Evolutionary conservation across 2,113 vertebrate genomes (phyloP).

Genomic region (Scolopax mira): DNA sequence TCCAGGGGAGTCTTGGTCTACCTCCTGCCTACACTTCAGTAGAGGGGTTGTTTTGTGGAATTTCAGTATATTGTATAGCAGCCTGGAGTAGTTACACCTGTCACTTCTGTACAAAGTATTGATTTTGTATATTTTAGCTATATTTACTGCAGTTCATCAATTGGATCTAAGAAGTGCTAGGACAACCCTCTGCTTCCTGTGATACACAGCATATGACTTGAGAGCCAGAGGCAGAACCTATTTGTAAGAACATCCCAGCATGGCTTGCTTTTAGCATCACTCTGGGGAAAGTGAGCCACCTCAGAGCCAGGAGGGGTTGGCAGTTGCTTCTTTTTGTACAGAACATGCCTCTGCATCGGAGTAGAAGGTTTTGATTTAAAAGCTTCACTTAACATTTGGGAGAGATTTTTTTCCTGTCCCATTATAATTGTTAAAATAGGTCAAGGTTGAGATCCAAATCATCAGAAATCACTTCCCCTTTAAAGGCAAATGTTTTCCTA

Average conservation of each 20-base stretch:
- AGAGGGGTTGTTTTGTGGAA: not conserved
- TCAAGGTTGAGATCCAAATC: conserved; percentile 24
- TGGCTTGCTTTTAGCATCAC: not conserved
- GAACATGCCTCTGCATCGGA: not conserved
- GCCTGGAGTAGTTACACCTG: not conserved
- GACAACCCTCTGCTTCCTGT: not conserved
- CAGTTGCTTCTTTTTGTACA: not conserved
- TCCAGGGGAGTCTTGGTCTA: not conserved
- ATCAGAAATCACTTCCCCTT: not conserved
- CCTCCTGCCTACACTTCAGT: not conserved
- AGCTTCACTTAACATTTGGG: not conserved
- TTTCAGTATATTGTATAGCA: not conserved
- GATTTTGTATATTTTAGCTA: not conserved
- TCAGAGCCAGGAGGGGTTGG: not conserved
- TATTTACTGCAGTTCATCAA: not conserved
- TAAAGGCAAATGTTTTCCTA: conserved; percentile 22
- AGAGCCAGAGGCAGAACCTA: not conserved
- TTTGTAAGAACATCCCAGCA: not conserved
- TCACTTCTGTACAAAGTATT: not conserved
- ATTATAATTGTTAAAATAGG: conserved; percentile 14
- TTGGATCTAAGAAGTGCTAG: not conserved
- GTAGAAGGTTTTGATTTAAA: not conserved
- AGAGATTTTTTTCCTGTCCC: not conserved
- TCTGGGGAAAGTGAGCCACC: not conserved
- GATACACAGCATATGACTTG: accelerated